These are phyloP conservation scores for Acrocyrtus sp. DNA, from an alignment of 2,888 invertebrate genomes.

Conservation along the genomic window DNA sequence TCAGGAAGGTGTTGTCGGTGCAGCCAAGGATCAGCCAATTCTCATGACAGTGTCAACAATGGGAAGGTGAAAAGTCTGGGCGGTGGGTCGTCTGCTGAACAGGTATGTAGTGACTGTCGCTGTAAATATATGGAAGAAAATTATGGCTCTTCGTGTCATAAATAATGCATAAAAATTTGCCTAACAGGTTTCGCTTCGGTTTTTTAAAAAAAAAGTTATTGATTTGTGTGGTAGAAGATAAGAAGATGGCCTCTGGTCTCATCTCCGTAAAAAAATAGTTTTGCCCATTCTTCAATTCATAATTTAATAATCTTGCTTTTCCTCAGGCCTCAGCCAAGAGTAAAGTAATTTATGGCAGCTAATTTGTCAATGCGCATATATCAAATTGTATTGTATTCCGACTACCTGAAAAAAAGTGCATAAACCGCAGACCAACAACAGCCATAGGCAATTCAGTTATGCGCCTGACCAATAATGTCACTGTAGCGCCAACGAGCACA, in stretches of 20 bases:
- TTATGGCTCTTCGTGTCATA: conserved; percentile 24
- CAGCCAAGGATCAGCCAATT: conserved; percentile 42
- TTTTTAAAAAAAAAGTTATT: too few relatives aligned
- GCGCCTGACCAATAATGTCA: too few relatives aligned
- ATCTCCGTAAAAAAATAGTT: conserved; percentile 11
- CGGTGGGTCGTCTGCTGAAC: conserved; percentile 55
- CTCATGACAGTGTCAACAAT: conserved; percentile 51
- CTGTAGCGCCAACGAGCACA: too few relatives aligned
- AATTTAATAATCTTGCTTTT: conserved; percentile 23
- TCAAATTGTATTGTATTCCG: too few relatives aligned
- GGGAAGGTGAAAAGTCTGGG: conserved; percentile 57
- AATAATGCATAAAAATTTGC: conserved; percentile 44
- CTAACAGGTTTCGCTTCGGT: conserved; percentile 21
- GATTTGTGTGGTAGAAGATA: too few relatives aligned
- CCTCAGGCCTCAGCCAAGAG: conserved; percentile 28
- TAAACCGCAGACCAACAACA: too few relatives aligned
- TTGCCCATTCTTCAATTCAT: conserved; percentile 19
- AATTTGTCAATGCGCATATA: conserved; percentile 34
- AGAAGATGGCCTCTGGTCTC: too few relatives aligned
- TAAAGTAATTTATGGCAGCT: conserved; percentile 39
- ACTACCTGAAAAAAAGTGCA: too few relatives aligned
- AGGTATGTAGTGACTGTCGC: conserved; percentile 15
- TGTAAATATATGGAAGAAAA: too few relatives aligned
- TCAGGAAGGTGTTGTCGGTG: conserved; percentile 39
- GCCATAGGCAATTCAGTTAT: too few relatives aligned